Conservation (phyloP, 2,113 vertebrate species). For the Mormyrus iriodes region DNA sequence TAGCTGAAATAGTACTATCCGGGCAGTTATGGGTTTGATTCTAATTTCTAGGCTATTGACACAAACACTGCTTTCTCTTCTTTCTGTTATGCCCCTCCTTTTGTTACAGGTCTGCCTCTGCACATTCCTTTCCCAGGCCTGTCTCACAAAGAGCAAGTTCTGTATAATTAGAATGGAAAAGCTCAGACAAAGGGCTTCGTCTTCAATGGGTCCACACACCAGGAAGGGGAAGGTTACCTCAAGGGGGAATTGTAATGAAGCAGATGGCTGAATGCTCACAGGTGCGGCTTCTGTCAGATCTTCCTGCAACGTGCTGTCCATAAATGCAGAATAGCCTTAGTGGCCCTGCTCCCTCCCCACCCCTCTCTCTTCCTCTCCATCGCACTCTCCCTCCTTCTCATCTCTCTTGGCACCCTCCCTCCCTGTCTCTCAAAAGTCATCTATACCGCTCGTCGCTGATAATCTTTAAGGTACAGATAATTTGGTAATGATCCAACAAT, state of each 20-base stretch:
- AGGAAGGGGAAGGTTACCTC: constrained; percentile 60
- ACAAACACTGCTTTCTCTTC: not conserved
- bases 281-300: constrained; percentile 54
- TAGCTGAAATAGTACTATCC: not conserved
- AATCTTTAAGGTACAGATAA: not conserved
- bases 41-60: not conserved
- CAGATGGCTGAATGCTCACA: constrained; percentile 63
- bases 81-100: not conserved
- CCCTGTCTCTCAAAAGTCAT: not conserved
- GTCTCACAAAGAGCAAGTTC: constrained; percentile 49
- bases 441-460: not conserved
- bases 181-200: constrained; percentile 65
- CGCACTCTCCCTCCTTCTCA: not conserved
- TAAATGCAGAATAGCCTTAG: constrained; percentile 48
- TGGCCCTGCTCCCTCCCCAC: constrained; percentile 34
- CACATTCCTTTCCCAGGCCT: constrained; percentile 25
- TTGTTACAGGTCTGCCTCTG: not conserved
- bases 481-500: constrained; percentile 27
- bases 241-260: constrained; percentile 71
- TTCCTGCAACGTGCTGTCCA: constrained; percentile 52
- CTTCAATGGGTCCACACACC: constrained; percentile 53
- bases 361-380: not conserved
- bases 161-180: constrained; percentile 65
- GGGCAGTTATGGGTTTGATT: not conserved
- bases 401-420: not conserved